Percentiles rank a stretch among this genome's conserved stretches.
Evolutionary conservation across 2,797 vertebrate species (phyloP).

Genomic region (Cirrhinus mrigala): DNA sequence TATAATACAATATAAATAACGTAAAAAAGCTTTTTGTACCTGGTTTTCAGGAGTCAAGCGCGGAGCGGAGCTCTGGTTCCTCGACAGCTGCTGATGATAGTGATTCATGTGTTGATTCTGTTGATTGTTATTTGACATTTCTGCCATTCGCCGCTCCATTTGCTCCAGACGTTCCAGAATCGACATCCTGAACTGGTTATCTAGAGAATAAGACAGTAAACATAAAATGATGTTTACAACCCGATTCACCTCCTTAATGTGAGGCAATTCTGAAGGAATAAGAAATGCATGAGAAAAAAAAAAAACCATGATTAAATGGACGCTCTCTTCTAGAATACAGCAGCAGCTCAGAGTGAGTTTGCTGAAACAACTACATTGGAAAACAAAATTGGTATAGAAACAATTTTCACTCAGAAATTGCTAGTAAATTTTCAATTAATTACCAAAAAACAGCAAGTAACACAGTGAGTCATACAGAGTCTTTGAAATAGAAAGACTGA

Average conservation of each 20-base stretch:
- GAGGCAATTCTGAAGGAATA: not conserved
- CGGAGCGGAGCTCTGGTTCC: slow-evolving; percentile 60
- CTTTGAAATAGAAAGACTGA: not conserved
- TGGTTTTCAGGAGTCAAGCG: slow-evolving; percentile 68
- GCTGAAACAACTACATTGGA: too few relatives aligned
- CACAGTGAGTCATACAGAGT: not conserved
- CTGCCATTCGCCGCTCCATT: slow-evolving; percentile 90
- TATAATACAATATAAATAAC: too few relatives aligned
- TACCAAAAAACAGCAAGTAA: not conserved
- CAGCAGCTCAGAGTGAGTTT: not conserved
- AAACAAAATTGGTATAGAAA: not conserved
- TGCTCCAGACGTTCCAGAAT: slow-evolving; percentile 91
- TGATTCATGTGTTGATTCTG: slow-evolving; percentile 41
- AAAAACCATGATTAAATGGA: not conserved
- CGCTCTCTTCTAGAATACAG: not conserved
- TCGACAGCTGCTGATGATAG: slow-evolving; percentile 60
- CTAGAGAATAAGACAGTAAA: slow-evolving; percentile 66
- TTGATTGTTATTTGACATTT: slow-evolving; percentile 74
- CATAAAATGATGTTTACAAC: not conserved
- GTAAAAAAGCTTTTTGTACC: slow-evolving; percentile 55
- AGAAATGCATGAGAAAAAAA: not conserved
- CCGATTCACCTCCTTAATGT: not conserved
- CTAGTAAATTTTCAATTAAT: not conserved
- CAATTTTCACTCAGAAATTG: too few relatives aligned
- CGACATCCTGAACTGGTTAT: slow-evolving; percentile 94